phyloP scores from a whole-genome alignment of 2,113 vertebrate genomes.

The Synchiropus splendidus region DNA sequence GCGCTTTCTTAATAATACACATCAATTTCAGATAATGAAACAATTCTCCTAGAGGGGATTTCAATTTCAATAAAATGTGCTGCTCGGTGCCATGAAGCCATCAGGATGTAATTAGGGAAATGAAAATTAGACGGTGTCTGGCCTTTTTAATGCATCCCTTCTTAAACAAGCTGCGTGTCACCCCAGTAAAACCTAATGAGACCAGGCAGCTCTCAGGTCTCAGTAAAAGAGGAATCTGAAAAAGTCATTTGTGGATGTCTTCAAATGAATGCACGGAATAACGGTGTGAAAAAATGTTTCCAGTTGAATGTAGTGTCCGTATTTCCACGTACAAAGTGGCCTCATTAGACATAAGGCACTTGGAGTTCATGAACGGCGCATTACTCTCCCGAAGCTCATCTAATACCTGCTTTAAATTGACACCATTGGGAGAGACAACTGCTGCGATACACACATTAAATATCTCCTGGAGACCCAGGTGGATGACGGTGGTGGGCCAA shows the following conservation, averaged over 20 bases:
- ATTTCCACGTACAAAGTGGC: too few species aligned
- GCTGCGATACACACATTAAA: conserved; percentile 30
- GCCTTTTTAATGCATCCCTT: too few species aligned
- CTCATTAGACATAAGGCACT: too few species aligned
- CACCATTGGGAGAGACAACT: conserved; percentile 17
- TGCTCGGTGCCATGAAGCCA: conserved; percentile 17
- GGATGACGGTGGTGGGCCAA: conserved; percentile 12
- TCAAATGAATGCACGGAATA: too few species aligned
- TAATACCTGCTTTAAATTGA: conserved; percentile 18
- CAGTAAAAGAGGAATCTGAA: too few species aligned
- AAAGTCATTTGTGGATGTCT: too few species aligned
- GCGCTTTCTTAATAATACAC: conserved; percentile 16
- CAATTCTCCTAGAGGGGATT: conserved; percentile 16
- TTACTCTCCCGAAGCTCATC: conserved; percentile 14
- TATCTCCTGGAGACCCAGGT: conserved; percentile 18
- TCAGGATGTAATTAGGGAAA: conserved; percentile 27
- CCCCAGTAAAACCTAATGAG: too few species aligned
- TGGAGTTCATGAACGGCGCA: not conserved
- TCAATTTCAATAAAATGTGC: conserved; percentile 21
- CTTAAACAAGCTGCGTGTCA: too few species aligned
- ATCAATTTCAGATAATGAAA: conserved; percentile 26
- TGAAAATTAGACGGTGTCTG: too few species aligned
- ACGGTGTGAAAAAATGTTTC: too few species aligned
- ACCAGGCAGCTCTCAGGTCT: too few species aligned
- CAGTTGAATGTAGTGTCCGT: too few species aligned